These are phyloP conservation scores for Morus bassanus DNA, from an alignment of 2,797 vertebrate species.

Conservation along the genomic window DNA sequence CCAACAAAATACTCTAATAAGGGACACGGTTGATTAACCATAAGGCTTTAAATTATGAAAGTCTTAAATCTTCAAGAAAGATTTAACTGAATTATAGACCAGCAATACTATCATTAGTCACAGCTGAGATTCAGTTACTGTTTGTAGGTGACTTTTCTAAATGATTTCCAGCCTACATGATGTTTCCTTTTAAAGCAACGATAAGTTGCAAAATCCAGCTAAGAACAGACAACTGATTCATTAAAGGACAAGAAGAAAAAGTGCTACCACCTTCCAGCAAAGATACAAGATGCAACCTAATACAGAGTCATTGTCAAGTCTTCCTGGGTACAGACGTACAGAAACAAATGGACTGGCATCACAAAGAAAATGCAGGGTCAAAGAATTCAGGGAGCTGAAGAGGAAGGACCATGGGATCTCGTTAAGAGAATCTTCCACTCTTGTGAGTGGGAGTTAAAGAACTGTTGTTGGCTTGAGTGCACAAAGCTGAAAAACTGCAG, in stretches of 20 bases:
- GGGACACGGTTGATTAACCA: background rate
- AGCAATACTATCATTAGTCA: constrained; percentile 39
- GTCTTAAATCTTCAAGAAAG: constrained; percentile 13
- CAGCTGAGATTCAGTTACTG: background rate
- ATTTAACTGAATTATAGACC: constrained; percentile 28
- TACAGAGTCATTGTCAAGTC: background rate
- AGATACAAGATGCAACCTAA: background rate
- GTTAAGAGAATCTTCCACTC: background rate
- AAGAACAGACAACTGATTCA: background rate
- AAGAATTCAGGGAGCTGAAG: background rate
- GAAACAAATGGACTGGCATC: background rate
- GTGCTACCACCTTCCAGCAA: background rate
- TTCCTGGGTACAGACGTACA: background rate
- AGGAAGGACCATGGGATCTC: background rate
- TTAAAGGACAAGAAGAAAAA: background rate
- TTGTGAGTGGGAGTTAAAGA: constrained; percentile 10
- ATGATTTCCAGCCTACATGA: constrained; percentile 41
- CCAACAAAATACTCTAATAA: background rate
- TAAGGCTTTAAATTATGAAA: constrained; percentile 12
- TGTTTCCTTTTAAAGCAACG: constrained; percentile 29
- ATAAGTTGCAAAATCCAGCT: constrained; percentile 32
- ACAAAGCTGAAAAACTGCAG: background rate
- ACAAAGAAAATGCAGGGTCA: background rate
- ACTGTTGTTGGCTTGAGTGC: background rate
- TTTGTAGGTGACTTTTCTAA: constrained; percentile 53